Evolutionary conservation across 1,140 invertebrate species (phyloP).

Genomic region (Drosophila carrolli): DNA sequence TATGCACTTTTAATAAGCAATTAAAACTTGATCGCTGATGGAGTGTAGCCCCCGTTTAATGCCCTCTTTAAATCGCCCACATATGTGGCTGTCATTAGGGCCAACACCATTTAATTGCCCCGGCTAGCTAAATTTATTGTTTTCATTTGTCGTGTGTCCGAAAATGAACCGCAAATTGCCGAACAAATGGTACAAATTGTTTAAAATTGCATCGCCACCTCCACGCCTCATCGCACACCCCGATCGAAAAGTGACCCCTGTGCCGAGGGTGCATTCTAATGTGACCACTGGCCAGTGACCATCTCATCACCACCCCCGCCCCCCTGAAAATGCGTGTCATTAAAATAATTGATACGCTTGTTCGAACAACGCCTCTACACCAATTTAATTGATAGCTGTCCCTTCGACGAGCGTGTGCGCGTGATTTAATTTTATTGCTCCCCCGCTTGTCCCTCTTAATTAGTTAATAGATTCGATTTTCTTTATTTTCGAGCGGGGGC

Average conservation of each 20-base stretch:
- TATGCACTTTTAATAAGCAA: slow-evolving; percentile 66
- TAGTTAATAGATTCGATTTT: slow-evolving; percentile 77
- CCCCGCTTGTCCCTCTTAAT: slow-evolving; percentile 61
- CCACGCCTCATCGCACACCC: slow-evolving; percentile 68
- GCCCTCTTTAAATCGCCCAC: slow-evolving; percentile 31
- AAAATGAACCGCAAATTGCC: slow-evolving; percentile 72
- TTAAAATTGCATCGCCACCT: slow-evolving; percentile 76
- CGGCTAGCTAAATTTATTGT: slow-evolving; percentile 60
- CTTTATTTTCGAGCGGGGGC: slow-evolving; percentile 12
- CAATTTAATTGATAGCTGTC: slow-evolving; percentile 71
- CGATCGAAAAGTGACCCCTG: slow-evolving; percentile 47
- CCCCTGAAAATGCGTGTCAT: slow-evolving; percentile 31
- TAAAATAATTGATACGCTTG: slow-evolving; percentile 83
- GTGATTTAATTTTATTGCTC: slow-evolving; percentile 72
- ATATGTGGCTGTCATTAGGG: slow-evolving; percentile 43
- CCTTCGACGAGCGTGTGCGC: slow-evolving; percentile 22
- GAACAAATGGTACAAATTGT: slow-evolving; percentile 78
- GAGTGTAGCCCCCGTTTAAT: slow-evolving; percentile 5
- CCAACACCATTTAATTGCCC: slow-evolving; percentile 51
- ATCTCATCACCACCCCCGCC: slow-evolving; percentile 4
- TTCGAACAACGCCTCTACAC: slow-evolving; percentile 65
- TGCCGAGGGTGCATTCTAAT: slow-evolving; percentile 65
- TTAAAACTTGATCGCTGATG: slow-evolving; percentile 55
- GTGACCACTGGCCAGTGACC: slow-evolving; percentile 54
- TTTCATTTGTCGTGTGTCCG: slow-evolving; percentile 64